Base-by-base conservation (phyloP, 2,888 invertebrate species). In the Sylvicola cinctus region DNA sequence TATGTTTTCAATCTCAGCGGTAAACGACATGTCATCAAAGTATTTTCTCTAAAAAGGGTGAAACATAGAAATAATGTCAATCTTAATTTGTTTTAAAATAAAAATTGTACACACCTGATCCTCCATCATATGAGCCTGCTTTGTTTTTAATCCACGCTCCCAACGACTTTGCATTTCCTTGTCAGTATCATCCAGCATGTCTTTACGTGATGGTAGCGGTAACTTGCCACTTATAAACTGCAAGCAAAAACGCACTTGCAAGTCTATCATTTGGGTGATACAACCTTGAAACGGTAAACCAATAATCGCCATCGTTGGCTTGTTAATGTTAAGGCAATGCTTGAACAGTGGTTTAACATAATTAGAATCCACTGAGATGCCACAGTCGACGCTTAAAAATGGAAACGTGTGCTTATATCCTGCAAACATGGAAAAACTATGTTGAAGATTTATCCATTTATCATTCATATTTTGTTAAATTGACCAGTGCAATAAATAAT, bases 71-170 rank as follows among this genome's bases (percentile, higher is more conserved):
- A n/a, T n/a, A n/a, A n/a, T n/a, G n/a, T n/a, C n/a, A n/a, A n/a
- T n/a, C n/a, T n/a, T n/a, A n/a, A n/a, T n/a, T n/a, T n/a, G n/a
- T n/a, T n/a, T n/a, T n/a, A n/a, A n/a, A n/a, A n/a, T n/a, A n/a
- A n/a, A n/a, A n/a, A n/a, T n/a, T n/a, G n/a, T n/a, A n/a, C n/a
- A n/a, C n/a, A n/a, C n/a, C n/a, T n/a, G n/a, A n/a, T n/a, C n/a
- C n/a, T n/a, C 83, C 74, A 88, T 74, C 68, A 77, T 72, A 52
- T 88, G 87, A 15, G 81, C 76, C 49, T 85, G 76, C 13, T 74
- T 66, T 41, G 68, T 70, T 10, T 68, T 66, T 46, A 74, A 68
- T 1, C 84, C 84, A 15, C 66, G 57, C 2, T 61, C 55, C 36
- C 67, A 62, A 10, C 74, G 64, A 10, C 60, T 58, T 29, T 56